These are phyloP conservation scores for Achatina immaculata DNA, from an alignment of 1,140 invertebrate genomes.

Conservation along the genomic window DNA sequence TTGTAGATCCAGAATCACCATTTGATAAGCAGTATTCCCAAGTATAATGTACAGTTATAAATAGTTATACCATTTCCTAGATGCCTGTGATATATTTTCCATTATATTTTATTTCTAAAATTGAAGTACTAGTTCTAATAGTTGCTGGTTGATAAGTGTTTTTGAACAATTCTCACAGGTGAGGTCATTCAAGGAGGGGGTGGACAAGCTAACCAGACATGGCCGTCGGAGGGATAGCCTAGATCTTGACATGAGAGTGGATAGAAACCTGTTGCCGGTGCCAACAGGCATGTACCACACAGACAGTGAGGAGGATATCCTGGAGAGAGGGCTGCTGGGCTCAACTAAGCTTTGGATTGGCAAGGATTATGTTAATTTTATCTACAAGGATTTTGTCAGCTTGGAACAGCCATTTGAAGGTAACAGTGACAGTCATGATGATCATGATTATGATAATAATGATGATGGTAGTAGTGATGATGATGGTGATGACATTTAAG, in stretches of 20 bases:
- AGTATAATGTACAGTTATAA: too few species aligned
- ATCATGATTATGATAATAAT: background rate
- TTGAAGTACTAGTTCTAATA: too few species aligned
- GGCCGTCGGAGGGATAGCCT: background rate
- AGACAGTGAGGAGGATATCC: conserved; percentile 53
- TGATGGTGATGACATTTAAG: background rate
- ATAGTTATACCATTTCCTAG: too few species aligned
- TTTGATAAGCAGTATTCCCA: too few species aligned
- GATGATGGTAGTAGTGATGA: background rate
- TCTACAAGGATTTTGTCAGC: conserved; percentile 96
- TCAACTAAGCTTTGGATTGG: conserved; percentile 92
- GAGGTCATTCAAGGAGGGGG: conserved; percentile 3
- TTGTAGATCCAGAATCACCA: too few species aligned
- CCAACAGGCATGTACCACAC: conserved; percentile 45
- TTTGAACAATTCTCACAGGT: too few species aligned
- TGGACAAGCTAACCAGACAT: conserved; percentile 16
- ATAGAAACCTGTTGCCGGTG: background rate
- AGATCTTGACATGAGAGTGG: background rate
- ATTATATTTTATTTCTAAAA: too few species aligned
- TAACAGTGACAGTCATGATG: conserved; percentile 61
- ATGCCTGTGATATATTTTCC: too few species aligned
- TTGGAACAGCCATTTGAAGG: conserved; percentile 85
- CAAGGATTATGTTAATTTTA: conserved; percentile 98
- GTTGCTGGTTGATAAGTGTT: too few species aligned
- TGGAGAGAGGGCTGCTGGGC: conserved; percentile 55